Conservation (phyloP, 1,140 invertebrate species). For the Dolichoris vasculosae region DNA sequence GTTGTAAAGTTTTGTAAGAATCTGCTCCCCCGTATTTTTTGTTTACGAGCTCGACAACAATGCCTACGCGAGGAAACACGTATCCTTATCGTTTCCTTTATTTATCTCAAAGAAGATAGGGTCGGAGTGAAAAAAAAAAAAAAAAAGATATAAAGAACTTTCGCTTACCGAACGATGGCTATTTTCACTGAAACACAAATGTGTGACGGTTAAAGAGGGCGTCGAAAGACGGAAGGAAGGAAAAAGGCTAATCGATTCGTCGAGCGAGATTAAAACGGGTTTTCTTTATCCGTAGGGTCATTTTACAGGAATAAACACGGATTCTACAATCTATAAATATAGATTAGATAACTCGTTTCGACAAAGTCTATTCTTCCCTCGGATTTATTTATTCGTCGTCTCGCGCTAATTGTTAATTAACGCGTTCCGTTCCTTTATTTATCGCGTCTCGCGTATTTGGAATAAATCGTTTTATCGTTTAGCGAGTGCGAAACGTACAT, state of each 20-base stretch:
- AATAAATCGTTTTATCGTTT: too few relatives aligned
- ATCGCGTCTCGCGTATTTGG: too few relatives aligned
- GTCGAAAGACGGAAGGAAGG: background rate
- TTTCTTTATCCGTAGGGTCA: background rate
- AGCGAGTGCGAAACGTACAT: too few relatives aligned
- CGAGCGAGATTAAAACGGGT: constrained; percentile 7
- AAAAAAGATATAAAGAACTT: too few relatives aligned
- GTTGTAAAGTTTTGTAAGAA: too few relatives aligned
- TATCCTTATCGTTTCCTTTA: too few relatives aligned
- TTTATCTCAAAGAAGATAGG: too few relatives aligned
- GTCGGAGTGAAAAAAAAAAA: too few relatives aligned
- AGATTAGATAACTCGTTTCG: constrained; percentile 28
- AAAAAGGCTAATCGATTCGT: background rate
- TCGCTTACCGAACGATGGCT: background rate
- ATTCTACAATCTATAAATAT: constrained; percentile 21
- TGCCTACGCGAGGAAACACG: too few relatives aligned
- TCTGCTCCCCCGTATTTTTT: too few relatives aligned
- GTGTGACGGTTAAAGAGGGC: background rate
- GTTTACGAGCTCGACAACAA: too few relatives aligned
- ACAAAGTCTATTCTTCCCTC: background rate
- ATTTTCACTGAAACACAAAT: background rate
- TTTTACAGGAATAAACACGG: constrained; percentile 4
- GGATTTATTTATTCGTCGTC: background rate
- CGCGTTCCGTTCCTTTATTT: too few relatives aligned
- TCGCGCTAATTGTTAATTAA: background rate